These are phyloP conservation scores for Drosophila azteca DNA, from an alignment of 1,140 invertebrate species.

Conservation along the genomic window DNA sequence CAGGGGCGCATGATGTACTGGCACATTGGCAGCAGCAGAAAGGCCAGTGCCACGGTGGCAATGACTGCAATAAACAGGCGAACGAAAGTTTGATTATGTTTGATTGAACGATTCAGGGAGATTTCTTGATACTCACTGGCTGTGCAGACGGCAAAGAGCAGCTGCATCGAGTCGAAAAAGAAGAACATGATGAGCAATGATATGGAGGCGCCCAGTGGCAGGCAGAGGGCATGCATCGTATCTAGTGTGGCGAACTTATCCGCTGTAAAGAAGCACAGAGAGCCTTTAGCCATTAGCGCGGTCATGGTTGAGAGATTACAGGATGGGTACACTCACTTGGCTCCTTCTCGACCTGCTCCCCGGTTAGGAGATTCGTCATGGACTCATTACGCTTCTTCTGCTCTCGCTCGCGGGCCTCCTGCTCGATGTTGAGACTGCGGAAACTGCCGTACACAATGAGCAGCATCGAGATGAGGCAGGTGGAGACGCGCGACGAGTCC, in stretches of 20 bases:
- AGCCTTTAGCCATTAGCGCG: neutral
- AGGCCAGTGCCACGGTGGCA: slow-evolving; percentile 97
- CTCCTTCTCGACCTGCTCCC: slow-evolving; percentile 81
- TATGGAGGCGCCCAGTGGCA: slow-evolving; percentile 97
- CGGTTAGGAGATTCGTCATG: slow-evolving; percentile 85
- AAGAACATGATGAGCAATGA: slow-evolving; percentile 99
- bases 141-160: slow-evolving; percentile 98
- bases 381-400: slow-evolving; percentile 88
- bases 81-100: neutral
- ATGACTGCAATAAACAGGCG: slow-evolving; percentile 88
- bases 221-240: slow-evolving; percentile 97
- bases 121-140: slow-evolving; percentile 90
- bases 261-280: slow-evolving; percentile 44
- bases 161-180: slow-evolving; percentile 99
- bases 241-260: slow-evolving; percentile 89
- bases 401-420: slow-evolving; percentile 94
- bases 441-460: slow-evolving; percentile 98
- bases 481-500: slow-evolving; percentile 97
- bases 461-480: slow-evolving; percentile 98
- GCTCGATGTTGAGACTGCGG: slow-evolving; percentile 96
- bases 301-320: too few species aligned
- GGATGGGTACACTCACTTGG: slow-evolving; percentile 65
- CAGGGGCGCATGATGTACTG: slow-evolving; percentile 96
- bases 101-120: neutral
- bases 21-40: slow-evolving; percentile 97